phyloP scores from a whole-genome alignment of 2,888 invertebrate genomes.

The Helicoverpa assulta region DNA sequence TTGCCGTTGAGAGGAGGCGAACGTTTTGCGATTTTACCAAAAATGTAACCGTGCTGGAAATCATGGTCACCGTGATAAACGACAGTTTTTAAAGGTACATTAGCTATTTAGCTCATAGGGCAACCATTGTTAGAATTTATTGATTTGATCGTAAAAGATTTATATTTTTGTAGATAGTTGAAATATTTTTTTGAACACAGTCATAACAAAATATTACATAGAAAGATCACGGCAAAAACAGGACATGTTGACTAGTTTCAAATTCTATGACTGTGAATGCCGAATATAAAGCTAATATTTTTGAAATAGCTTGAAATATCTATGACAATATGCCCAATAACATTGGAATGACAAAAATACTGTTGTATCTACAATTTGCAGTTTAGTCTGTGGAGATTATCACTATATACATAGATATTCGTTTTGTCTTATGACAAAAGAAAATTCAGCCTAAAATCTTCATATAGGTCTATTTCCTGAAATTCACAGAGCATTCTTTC shows the following conservation, averaged over 20 bases:
- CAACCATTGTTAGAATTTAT: neutral
- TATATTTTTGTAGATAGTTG: neutral
- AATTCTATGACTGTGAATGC: neutral
- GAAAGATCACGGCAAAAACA: slow-evolving; percentile 49
- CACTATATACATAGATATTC: too few relatives aligned
- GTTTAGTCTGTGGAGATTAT: too few relatives aligned
- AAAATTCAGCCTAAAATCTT: too few relatives aligned
- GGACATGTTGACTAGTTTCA: slow-evolving; percentile 35
- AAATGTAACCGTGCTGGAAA: neutral
- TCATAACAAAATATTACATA: neutral
- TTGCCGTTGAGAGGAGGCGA: slow-evolving; percentile 40
- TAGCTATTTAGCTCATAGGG: slow-evolving; percentile 2
- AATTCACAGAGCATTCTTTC: too few relatives aligned
- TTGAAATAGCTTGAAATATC: slow-evolving; percentile 50
- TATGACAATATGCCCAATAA: neutral
- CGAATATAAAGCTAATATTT: slow-evolving; percentile 25
- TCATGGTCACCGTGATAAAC: neutral
- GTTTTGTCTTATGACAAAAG: too few relatives aligned
- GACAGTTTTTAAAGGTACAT: slow-evolving; percentile 1
- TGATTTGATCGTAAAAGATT: neutral
- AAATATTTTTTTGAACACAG: neutral
- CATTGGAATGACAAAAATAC: too few relatives aligned
- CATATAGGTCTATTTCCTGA: too few relatives aligned
- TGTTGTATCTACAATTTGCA: too few relatives aligned
- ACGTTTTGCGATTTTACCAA: neutral